Evolutionary conservation across 2,797 vertebrate genomes (phyloP), one percentile per base, ranked within the genome.

Genomic region (Ateles fusciceps): DNA sequence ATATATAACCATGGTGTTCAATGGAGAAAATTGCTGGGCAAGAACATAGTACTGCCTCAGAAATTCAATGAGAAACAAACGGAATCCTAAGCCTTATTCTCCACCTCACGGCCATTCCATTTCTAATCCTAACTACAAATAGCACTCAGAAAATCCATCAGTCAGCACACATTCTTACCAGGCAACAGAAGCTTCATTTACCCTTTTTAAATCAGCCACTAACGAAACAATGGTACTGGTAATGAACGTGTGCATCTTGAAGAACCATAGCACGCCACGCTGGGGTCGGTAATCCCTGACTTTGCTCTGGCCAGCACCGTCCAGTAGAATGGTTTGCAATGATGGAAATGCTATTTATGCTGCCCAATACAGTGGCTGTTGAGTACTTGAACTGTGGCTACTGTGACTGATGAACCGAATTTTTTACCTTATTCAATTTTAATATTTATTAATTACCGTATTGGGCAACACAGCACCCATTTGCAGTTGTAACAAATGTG

Each of bases 61-160:
- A 95, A 96, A 94, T 89, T 95, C 89, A 91, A n/a, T 78, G 79
- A 94, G 85, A 36, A 91, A 28, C 39, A 14, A 64, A 75, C 33
- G 7, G 94, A 97, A 92, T 90, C 48, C n/a, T 10, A 17, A 1
- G 7, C 52, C 93, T 81, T 61, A 26, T 81, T 93, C 86, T 93
- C 83, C 5, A 42, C 57, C 24, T 75, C 80, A 52, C 12, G 72
- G 52, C 39, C 33, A 21, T 74, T 76, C 28, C 39, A 14, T 50
- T 80, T 89, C 61, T 96, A 94, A 96, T 78, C 88, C 15, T 72
- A 92, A 85, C 84, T 80, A 81, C 76, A 93, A 93, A 96, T 17
- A 55, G 21, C 59, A 91, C 33, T 90, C 42, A 22, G 48, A 76
- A 95, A 79, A 81, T n/a, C 83, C 71, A 76, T 76, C 93, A 78